Percentiles rank a stretch among this genome's conserved stretches.
These are phyloP conservation scores for Heliothis virescens DNA, from an alignment of 1,140 invertebrate species.

Conservation along the genomic window DNA sequence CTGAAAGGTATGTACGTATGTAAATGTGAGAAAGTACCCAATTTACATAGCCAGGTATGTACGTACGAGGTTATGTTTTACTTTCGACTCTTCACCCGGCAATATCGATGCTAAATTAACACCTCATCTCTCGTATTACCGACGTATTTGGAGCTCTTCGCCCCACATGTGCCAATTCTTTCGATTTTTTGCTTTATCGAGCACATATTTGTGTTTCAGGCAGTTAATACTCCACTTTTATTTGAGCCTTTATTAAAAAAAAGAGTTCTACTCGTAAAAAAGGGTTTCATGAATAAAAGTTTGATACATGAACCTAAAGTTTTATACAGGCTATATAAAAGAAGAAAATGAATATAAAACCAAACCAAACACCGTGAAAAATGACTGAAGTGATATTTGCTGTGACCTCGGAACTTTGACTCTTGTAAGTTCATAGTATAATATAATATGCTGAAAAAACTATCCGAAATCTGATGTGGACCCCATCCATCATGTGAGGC, in stretches of 20 bases:
- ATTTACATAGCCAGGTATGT: conserved; percentile 56
- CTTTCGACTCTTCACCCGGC: conserved; percentile 21
- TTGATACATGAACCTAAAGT: neutral
- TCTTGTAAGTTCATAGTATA: conserved; percentile 53
- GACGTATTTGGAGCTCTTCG: neutral
- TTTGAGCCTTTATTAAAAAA: conserved; percentile 23
- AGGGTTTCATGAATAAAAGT: neutral
- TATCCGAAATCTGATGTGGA: conserved; percentile 75
- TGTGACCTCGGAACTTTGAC: conserved; percentile 52
- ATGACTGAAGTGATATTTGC: conserved; percentile 43
- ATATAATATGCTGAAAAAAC: conserved; percentile 74
- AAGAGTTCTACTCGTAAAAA: neutral
- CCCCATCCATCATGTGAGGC: conserved; percentile 74
- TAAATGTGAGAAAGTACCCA: conserved; percentile 58
- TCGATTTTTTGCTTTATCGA: conserved; percentile 9
- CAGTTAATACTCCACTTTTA: neutral
- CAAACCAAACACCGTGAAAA: conserved; percentile 20
- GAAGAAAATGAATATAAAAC: neutral
- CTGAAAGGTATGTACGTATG: conserved; percentile 62
- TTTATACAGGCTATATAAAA: neutral
- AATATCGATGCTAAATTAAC: conserved; percentile 45
- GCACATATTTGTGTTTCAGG: conserved; percentile 27
- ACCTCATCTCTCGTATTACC: neutral
- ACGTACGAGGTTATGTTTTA: conserved; percentile 35
- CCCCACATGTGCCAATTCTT: conserved; percentile 25